These are phyloP conservation scores for Neolamprologus ventralis DNA, from an alignment of 2,113 vertebrate species.

Conservation along the genomic window DNA sequence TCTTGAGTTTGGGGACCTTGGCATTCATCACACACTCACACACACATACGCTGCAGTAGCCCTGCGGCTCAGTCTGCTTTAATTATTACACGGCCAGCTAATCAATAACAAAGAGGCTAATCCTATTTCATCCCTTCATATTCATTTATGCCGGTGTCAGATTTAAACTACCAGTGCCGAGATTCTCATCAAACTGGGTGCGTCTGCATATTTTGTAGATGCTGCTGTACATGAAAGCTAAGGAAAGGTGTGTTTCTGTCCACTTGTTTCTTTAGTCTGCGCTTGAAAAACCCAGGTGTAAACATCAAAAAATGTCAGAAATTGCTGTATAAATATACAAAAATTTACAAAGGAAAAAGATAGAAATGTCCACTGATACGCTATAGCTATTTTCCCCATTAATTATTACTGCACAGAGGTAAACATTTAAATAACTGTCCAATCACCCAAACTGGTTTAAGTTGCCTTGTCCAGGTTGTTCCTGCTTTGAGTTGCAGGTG, in stretches of 20 bases:
- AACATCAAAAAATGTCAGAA: neutral
- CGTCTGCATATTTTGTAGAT: neutral
- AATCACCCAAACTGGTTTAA: neutral
- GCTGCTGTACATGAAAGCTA: neutral
- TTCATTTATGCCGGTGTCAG: conserved; percentile 48
- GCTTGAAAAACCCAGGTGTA: neutral
- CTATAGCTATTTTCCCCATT: neutral
- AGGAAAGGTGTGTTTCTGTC: neutral
- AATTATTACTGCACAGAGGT: neutral
- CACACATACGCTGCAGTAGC: conserved; percentile 27
- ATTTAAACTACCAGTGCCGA: conserved; percentile 11
- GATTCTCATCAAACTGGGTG: neutral
- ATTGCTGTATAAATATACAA: neutral
- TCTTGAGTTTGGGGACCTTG: conserved; percentile 46
- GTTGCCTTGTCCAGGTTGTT: neutral
- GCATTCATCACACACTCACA: conserved; percentile 45
- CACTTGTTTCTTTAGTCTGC: neutral
- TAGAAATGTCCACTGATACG: neutral
- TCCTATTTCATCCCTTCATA: conserved; percentile 59
- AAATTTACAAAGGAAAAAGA: neutral
- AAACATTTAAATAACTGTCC: neutral
- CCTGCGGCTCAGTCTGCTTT: conserved; percentile 47
- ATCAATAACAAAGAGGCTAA: conserved; percentile 62
- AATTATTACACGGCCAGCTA: conserved; percentile 55
- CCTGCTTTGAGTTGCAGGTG: neutral